Base-by-base conservation (phyloP, 1,140 invertebrate species). In the Elymnias hypermnestra region DNA sequence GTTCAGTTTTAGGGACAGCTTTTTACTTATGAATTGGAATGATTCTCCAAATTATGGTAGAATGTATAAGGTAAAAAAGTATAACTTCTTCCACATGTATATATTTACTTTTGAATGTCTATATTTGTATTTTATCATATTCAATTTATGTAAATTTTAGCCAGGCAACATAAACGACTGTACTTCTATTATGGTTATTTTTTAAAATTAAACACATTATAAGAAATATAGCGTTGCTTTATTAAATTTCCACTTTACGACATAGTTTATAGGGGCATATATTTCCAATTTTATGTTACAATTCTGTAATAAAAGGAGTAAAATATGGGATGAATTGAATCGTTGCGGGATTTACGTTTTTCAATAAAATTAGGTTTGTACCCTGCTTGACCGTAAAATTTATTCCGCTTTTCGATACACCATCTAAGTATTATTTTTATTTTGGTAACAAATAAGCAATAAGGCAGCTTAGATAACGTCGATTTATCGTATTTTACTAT, bases 221-320 rank as follows among this genome's bases (percentile, higher is more conserved):
- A 38, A 33, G 36, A 54, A n/a, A n/a, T n/a, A 48, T 17, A 42
- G 38, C 25, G 49, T 38, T 48, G 36, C 37, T 48, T 54, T 54
- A 54, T 54, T 54, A 49, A 52, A 54, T 54, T 54, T 54, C 31
- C 44, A 54, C 38, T 49, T 54, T 54, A 54, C 52, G 52, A 33
- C 21, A 33, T 41, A 48, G 45, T 54, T 54, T 54, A 54, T 49
- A 33, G 52, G 26, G 40, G 19, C 49, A 52, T 52, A 54, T 44
- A 49, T 49, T 49, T 40, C 40, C 45, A 36, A 54, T 54, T 54
- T 54, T 54, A 54, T 48, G 45, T 38, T 52, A 52, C 49, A 37
- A 45, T 42, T 26, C 49, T 28, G 49, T 45, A 52, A 52, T 52
- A 52, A 52, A 52, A 52, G 49, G 38, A 13, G 42, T 52, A 40